phyloP scores from a whole-genome alignment of 2,888 invertebrate genomes.

The Amphipoea oculea region DNA sequence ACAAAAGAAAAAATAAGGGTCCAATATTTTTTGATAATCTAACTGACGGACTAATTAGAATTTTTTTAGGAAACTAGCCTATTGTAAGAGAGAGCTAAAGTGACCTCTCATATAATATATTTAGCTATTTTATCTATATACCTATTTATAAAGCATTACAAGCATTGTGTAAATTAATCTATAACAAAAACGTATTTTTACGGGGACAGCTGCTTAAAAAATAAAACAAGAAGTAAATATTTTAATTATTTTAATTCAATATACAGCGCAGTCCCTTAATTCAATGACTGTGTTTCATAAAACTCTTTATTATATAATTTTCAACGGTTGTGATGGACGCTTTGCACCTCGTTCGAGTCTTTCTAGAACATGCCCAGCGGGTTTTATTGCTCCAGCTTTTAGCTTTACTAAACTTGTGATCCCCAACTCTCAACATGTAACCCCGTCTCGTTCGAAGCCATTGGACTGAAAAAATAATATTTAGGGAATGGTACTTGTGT shows the following conservation, averaged over 20 bases:
- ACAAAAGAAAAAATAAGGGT: too few relatives aligned
- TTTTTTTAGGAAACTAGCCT: too few relatives aligned
- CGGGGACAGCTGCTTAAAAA: not conserved
- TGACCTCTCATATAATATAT: not conserved
- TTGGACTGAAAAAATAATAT: constrained; percentile 19
- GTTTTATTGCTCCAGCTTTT: not conserved
- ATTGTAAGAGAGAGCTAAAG: not conserved
- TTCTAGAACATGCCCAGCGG: constrained; percentile 33
- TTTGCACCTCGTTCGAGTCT: constrained; percentile 37
- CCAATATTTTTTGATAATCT: too few relatives aligned
- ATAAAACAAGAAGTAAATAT: not conserved
- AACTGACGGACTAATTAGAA: too few relatives aligned
- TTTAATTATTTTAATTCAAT: not conserved
- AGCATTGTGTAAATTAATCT: not conserved
- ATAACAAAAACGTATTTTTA: not conserved
- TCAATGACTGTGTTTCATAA: constrained; percentile 43
- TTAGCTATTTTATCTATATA: not conserved
- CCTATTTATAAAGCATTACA: not conserved
- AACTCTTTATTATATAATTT: constrained; percentile 15
- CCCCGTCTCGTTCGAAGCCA: constrained; percentile 23
- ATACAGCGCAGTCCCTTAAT: not conserved
- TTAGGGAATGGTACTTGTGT: too few relatives aligned
- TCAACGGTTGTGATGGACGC: constrained; percentile 32
- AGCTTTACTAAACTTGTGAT: constrained; percentile 32
- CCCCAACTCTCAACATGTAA: constrained; percentile 28